Evolutionary conservation across 1,140 invertebrate species (phyloP).

Genomic region (Drosophila prosaltans): DNA sequence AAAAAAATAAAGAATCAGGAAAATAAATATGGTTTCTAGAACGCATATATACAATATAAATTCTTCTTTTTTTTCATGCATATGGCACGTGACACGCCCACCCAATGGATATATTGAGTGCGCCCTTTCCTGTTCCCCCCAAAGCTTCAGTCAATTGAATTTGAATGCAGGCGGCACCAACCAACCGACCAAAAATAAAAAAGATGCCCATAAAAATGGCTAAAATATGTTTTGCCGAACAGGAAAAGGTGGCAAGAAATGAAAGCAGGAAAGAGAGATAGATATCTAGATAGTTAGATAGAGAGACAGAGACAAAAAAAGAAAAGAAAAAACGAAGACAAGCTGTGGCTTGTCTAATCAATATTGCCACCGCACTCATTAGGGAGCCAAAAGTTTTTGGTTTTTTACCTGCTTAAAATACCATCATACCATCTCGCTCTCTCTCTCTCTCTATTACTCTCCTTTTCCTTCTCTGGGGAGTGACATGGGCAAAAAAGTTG

Average conservation of each 20-base stretch:
- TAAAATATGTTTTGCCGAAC: conserved; percentile 49
- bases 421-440: not conserved
- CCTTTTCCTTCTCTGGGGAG: not conserved
- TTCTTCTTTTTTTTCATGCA: conserved; percentile 19
- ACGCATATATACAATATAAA: conserved; percentile 22
- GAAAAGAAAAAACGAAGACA: not conserved
- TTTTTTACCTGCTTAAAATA: conserved; percentile 56
- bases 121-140: not conserved
- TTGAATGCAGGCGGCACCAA: conserved; percentile 34
- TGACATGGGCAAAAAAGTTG: conserved; percentile 34
- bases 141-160: conserved; percentile 63
- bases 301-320: not conserved
- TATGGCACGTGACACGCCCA: conserved; percentile 58
- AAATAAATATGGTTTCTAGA: conserved; percentile 56
- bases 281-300: no score
- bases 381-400: conserved; percentile 47
- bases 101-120: conserved; percentile 5
- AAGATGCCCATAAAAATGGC: conserved; percentile 42
- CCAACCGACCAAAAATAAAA: not conserved
- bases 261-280: not conserved
- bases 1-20: conserved; percentile 18
- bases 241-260: conserved; percentile 21
- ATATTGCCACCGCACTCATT: conserved; percentile 57
- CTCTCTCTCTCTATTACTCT: conserved; percentile 11
- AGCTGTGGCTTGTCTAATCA: conserved; percentile 44